A percentile compares a stretch with the other conserved stretches of the same genome.
These are phyloP conservation scores for Tetheella fluctuosa DNA, from an alignment of 2,888 invertebrate genomes.

Conservation along the genomic window DNA sequence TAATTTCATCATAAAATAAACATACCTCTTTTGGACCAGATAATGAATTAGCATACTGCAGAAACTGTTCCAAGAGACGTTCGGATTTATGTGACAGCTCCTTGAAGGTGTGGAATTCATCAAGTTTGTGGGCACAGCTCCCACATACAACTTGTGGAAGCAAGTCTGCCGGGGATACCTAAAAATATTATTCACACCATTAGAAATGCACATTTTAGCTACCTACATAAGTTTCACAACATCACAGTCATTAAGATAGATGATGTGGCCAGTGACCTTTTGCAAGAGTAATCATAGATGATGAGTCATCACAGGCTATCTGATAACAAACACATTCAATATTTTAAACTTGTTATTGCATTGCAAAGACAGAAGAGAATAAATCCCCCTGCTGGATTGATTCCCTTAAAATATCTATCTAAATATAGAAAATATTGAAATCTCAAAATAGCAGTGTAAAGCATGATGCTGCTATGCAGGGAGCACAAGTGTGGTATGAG, in stretches of 20 bases:
- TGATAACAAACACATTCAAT: slow-evolving; percentile 58
- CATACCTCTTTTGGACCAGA: slow-evolving; percentile 87
- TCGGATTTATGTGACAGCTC: slow-evolving; percentile 90
- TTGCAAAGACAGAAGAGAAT: slow-evolving; percentile 47
- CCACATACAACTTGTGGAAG: slow-evolving; percentile 91
- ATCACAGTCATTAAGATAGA: slow-evolving; percentile 57
- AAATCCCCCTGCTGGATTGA: slow-evolving; percentile 69
- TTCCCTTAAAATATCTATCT: slow-evolving; percentile 73
- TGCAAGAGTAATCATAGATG: slow-evolving; percentile 72
- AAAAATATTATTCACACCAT: slow-evolving; percentile 62
- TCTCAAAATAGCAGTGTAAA: slow-evolving; percentile 77
- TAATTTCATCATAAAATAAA: slow-evolving; percentile 18
- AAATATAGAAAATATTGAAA: slow-evolving; percentile 79
- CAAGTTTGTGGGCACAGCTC: slow-evolving; percentile 89
- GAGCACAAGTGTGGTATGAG: slow-evolving; percentile 28
- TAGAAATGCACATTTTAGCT: slow-evolving; percentile 24
- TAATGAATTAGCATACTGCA: slow-evolving; percentile 88
- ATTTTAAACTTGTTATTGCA: slow-evolving; percentile 10
- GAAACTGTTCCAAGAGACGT: slow-evolving; percentile 89
- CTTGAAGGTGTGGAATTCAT: slow-evolving; percentile 90
- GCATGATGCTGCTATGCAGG: slow-evolving; percentile 53
- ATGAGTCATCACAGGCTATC: slow-evolving; percentile 71
- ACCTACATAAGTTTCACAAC: slow-evolving; percentile 51
- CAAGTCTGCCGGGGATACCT: slow-evolving; percentile 90
- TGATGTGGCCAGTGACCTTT: slow-evolving; percentile 79